Conservation (phyloP, 2,888 invertebrate species). For the Mycalesis mineus region DNA sequence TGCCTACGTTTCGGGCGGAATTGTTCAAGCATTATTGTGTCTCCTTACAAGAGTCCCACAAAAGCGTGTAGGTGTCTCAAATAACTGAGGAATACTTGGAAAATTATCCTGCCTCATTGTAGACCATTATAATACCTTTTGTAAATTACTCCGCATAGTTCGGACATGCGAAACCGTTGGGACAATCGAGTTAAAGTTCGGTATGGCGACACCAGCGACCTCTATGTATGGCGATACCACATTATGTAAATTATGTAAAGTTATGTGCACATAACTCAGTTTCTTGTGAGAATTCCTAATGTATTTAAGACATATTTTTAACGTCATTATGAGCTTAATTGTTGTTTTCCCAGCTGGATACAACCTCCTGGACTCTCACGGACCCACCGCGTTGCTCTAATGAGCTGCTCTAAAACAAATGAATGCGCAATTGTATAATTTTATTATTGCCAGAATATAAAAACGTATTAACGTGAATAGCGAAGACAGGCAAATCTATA, state of each 20-base stretch:
- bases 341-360: too few species aligned
- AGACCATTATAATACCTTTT: constrained; percentile 28
- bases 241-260: constrained; percentile 19
- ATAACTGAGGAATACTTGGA: constrained; percentile 20
- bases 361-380: too few species aligned
- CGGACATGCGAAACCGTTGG: constrained; percentile 19
- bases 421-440: too few species aligned
- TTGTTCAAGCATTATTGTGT: constrained; percentile 33
- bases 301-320: too few species aligned
- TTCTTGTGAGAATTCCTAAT: too few species aligned
- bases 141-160: constrained; percentile 21
- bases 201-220: constrained; percentile 7
- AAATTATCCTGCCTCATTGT: constrained; percentile 30
- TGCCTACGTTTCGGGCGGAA: constrained; percentile 32
- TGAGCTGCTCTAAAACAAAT: too few species aligned
- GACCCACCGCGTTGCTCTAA: too few species aligned
- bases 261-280: not conserved
- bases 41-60: constrained; percentile 29
- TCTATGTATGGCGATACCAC: not conserved
- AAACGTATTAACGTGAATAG: too few species aligned
- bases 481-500: too few species aligned
- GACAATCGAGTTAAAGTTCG: constrained; percentile 16
- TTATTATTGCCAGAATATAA: too few species aligned
- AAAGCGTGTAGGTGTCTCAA: constrained; percentile 34
- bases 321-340: too few species aligned